Evolutionary conservation across 2,797 vertebrate species (phyloP).

Genomic region (Buphagus erythrorhynchus): DNA sequence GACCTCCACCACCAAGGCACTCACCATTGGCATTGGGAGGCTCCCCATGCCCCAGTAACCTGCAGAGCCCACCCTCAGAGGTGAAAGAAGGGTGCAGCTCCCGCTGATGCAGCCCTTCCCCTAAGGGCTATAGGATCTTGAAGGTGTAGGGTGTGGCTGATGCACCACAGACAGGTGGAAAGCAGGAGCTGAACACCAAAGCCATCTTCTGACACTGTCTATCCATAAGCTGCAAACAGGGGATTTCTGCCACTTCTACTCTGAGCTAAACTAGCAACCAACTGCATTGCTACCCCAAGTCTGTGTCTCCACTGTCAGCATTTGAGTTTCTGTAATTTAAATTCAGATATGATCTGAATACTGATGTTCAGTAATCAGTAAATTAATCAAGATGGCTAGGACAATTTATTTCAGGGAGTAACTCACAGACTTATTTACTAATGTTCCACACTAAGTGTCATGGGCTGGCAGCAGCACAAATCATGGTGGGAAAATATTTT

Average conservation of each 20-base stretch:
- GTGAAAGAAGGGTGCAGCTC: neutral
- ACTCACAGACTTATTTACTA: conserved; percentile 44
- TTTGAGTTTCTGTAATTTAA: conserved; percentile 19
- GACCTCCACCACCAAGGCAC: neutral
- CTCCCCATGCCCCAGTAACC: neutral
- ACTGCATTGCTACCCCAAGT: neutral
- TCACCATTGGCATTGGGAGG: neutral
- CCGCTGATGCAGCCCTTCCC: neutral
- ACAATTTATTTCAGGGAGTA: conserved; percentile 53
- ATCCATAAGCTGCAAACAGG: neutral
- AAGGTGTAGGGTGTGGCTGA: neutral
- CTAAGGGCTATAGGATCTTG: neutral
- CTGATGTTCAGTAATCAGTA: conserved; percentile 59
- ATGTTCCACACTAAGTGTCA: conserved; percentile 14
- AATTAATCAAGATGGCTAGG: conserved; percentile 45
- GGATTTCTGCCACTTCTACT: neutral
- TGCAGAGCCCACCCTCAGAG: neutral
- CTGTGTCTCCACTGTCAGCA: neutral
- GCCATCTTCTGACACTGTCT: neutral
- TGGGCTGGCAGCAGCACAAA: conserved; percentile 41
- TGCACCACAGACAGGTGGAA: neutral
- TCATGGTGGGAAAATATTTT: conserved; percentile 49
- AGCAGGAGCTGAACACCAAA: neutral
- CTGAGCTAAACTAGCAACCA: neutral
- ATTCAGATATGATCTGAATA: conserved; percentile 53